These are phyloP conservation scores for Polydesmus complanatus DNA, from an alignment of 2,888 invertebrate species.

Conservation along the genomic window DNA sequence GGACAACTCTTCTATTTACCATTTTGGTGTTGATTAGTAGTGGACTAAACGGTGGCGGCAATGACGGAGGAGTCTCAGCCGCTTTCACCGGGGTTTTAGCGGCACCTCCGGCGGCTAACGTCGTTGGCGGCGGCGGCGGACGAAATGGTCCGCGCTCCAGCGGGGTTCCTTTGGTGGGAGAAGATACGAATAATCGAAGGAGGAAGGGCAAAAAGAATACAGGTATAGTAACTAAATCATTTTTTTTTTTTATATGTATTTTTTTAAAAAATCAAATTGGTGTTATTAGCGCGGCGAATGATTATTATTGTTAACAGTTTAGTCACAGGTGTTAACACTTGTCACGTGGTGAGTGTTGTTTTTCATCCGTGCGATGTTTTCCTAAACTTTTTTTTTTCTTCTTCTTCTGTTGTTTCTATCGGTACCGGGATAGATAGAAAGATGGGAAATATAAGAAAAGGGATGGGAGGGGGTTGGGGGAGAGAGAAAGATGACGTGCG, in stretches of 20 bases:
- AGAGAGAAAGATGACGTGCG: neutral
- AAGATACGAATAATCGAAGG: neutral
- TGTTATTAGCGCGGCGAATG: no score
- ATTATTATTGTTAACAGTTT: no score
- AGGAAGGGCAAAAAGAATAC: constrained; percentile 3
- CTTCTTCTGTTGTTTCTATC: neutral
- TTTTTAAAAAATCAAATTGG: neutral
- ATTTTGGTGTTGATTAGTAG: neutral
- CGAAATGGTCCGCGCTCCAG: neutral
- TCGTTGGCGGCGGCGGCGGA: neutral
- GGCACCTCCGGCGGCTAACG: neutral
- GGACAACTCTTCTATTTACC: neutral
- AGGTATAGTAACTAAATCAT: no score
- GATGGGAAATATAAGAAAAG: neutral
- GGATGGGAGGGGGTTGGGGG: neutral
- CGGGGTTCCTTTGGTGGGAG: neutral
- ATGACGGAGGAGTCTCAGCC: neutral
- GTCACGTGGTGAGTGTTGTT: no score
- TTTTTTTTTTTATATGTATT: neutral
- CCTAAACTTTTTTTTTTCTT: neutral
- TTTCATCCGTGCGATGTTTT: no score
- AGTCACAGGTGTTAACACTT: neutral
- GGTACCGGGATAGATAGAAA: neutral
- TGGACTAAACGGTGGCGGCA: neutral
- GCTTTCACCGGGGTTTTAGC: neutral